Evolutionary conservation across 2,888 invertebrate species (phyloP).

Genomic region (Phyto melanocephala): DNA sequence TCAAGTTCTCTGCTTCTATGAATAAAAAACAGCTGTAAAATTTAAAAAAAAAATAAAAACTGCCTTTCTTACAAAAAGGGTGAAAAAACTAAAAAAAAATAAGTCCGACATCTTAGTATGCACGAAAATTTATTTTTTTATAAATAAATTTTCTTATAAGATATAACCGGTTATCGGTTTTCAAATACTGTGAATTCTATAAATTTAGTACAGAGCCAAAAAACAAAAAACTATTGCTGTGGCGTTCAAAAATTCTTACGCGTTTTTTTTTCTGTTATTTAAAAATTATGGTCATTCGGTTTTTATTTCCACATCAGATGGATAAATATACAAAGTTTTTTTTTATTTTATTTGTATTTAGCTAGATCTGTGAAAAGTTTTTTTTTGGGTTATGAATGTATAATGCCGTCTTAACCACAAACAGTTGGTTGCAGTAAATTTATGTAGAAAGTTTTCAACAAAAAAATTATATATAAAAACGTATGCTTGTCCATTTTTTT

Average conservation of each 20-base stretch:
- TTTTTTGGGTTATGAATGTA: slow-evolving; percentile 50
- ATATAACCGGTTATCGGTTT: no score
- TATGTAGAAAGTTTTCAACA: slow-evolving; percentile 43
- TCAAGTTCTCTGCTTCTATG: no score
- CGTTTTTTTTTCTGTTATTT: slow-evolving; percentile 10
- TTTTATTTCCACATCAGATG: slow-evolving; percentile 58
- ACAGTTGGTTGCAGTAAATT: slow-evolving; percentile 61
- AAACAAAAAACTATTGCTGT: slow-evolving; percentile 3
- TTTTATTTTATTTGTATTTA: slow-evolving; percentile 12
- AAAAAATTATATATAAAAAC: background rate
- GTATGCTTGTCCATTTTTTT: background rate
- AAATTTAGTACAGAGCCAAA: no score
- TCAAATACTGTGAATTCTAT: no score
- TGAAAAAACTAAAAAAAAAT: no score
- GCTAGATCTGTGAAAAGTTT: slow-evolving; percentile 27
- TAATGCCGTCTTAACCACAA: slow-evolving; percentile 53
- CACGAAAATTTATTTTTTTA: no score
- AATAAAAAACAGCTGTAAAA: no score
- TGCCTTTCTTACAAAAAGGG: no score
- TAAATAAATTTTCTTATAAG: no score
- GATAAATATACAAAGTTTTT: slow-evolving; percentile 50
- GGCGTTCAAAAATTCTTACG: background rate
- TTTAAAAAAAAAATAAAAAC: no score
- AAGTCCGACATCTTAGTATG: no score
- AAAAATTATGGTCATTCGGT: slow-evolving; percentile 57